Base-by-base conservation (phyloP, 2,888 invertebrate genomes). In the Mantis religiosa region DNA sequence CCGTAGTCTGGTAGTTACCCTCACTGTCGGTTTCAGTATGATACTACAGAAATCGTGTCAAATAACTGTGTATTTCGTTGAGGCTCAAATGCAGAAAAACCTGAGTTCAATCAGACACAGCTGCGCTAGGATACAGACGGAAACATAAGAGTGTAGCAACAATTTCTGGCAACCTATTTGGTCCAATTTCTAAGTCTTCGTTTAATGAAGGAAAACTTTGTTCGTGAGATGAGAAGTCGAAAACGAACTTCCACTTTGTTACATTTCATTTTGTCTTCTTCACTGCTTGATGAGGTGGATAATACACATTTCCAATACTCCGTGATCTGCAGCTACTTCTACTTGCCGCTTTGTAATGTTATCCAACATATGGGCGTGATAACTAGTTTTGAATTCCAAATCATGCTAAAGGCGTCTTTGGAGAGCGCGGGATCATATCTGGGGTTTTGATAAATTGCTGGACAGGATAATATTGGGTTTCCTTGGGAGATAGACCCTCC, bases 1-100 rank as follows among this genome's bases (percentile, higher is more conserved):
- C 1, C 27, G 88, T 88, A 9, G 27, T 47, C 0, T 84, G 27
- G 1, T 30, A 4, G 3, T 47, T 2, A 7, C 84, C 27, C 47
- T n/a, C n/a, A n/a, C n/a, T n/a, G n/a, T n/a, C n/a, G n/a, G n/a
- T n/a, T n/a, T n/a, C n/a, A n/a, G n/a, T n/a, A 20, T 30, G 27
- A 27, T 88, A 88, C 88, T 47, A 88, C 4, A 84, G n/a, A 12
- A 88, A 88, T 83, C 88, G 34, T 27, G 54, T 84, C 8, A 88
- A 54, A 28, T 88, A 47, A 25, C 88, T 83, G 71, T 88, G 84
- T 15, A 25, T 54, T n/a, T 25, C 71, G 28, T 88, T 1, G 20
- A 88, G 71, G 20, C 6, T 28, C 2, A 88, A 25, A 28, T 88
- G 84, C 3, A 88, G 83, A 3, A 88, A 83, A 4, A 47, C 83